Conservation (phyloP, 2,797 vertebrate species). For the Clarias pachynema region DNA sequence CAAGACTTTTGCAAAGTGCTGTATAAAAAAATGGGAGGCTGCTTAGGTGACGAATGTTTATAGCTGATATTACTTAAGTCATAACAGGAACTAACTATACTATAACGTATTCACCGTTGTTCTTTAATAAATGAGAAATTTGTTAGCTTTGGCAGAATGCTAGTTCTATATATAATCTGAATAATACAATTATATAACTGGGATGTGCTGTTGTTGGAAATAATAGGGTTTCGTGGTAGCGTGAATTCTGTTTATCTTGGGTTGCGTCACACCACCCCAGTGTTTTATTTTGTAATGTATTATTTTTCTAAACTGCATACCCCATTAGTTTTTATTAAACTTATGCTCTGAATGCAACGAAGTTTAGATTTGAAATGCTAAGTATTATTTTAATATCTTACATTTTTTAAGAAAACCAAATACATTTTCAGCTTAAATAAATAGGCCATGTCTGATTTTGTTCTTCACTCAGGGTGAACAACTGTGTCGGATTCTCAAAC, state of each 20-base stretch:
- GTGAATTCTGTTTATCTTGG: not conserved
- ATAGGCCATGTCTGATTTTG: not conserved
- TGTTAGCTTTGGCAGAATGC: not conserved
- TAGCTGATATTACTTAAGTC: not conserved
- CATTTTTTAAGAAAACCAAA: not conserved
- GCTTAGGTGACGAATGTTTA: not conserved
- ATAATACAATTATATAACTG: not conserved
- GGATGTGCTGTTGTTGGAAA: not conserved
- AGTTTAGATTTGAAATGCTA: not conserved
- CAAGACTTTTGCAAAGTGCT: too few species aligned
- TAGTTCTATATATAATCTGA: not conserved
- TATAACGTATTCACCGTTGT: not conserved
- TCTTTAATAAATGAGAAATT: not conserved
- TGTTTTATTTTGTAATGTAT: not conserved
- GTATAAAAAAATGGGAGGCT: not conserved
- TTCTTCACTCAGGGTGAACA: slow-evolving; percentile 87
- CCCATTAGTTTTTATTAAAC: not conserved
- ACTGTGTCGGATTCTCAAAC: slow-evolving; percentile 98
- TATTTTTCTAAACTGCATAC: not conserved
- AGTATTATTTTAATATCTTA: not conserved
- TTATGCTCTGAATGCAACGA: not conserved
- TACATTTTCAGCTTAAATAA: not conserved
- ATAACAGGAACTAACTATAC: not conserved
- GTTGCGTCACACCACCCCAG: not conserved
- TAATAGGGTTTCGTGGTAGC: not conserved